A percentile compares a stretch with the other conserved stretches of the same genome.
These are phyloP conservation scores for Dynastes grantii DNA, from an alignment of 2,888 invertebrate species.

Conservation along the genomic window DNA sequence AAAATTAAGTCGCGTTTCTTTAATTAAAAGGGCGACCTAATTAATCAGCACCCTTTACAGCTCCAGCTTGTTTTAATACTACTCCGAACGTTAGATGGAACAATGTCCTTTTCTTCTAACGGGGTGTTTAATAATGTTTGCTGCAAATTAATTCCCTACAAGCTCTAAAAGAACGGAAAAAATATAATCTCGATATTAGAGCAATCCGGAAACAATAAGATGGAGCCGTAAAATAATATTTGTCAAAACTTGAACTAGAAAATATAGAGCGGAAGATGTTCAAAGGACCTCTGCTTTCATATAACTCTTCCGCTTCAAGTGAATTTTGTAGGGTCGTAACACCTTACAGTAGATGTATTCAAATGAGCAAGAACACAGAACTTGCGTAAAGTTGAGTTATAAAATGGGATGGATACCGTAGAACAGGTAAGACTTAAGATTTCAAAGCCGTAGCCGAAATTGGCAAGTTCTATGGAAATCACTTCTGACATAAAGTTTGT, in stretches of 20 bases:
- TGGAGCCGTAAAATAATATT: too few species aligned
- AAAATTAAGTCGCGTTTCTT: conserved; percentile 2
- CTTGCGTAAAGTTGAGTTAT: conserved; percentile 3
- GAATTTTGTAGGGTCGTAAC: not conserved
- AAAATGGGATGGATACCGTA: conserved; percentile 16
- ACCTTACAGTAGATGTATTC: conserved; percentile 3
- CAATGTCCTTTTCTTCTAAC: not conserved
- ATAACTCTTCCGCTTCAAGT: too few species aligned
- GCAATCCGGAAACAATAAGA: too few species aligned
- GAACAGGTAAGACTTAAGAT: conserved; percentile 17
- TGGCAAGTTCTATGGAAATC: conserved; percentile 8
- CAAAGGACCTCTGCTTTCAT: too few species aligned
- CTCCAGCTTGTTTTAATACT: not conserved
- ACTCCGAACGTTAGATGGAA: not conserved
- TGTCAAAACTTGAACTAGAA: too few species aligned
- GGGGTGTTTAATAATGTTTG: not conserved
- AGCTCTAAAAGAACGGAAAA: too few species aligned
- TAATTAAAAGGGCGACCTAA: conserved; percentile 35
- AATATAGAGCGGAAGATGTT: too few species aligned
- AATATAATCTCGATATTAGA: too few species aligned
- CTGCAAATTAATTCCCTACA: not conserved
- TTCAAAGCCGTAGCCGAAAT: conserved; percentile 5
- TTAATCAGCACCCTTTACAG: conserved; percentile 1
- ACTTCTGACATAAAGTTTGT: not conserved
- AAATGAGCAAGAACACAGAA: not conserved